phyloP scores from a whole-genome alignment of 2,888 invertebrate genomes.

The Disparrhopalites patrizii region DNA sequence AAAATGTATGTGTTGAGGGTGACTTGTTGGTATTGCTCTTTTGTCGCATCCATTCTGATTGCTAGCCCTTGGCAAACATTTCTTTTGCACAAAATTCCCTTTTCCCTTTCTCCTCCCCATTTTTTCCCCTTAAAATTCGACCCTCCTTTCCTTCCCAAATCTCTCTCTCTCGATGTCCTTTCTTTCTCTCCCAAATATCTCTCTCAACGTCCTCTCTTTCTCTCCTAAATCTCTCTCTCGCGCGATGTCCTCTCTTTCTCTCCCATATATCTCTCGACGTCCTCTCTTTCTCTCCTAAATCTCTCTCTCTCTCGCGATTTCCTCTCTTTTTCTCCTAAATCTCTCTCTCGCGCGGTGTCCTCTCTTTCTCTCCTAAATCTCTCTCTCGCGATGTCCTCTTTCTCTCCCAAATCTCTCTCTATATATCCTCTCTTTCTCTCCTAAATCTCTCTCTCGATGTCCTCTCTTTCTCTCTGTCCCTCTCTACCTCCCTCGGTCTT shows the following conservation, averaged over 20 bases:
- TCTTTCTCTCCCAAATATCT: not conserved
- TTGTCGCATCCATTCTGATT: conserved; percentile 15
- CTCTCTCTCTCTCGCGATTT: too few relatives aligned
- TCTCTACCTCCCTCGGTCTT: too few relatives aligned
- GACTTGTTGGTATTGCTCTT: conserved; percentile 12
- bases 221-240: not conserved
- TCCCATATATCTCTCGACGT: not conserved
- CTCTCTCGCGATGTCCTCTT: too few relatives aligned
- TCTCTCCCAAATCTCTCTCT: not conserved
- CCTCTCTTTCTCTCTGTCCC: too few relatives aligned
- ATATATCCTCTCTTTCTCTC: not conserved
- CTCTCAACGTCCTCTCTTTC: not conserved
- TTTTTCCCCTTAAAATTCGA: not conserved
- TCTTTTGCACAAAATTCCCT: conserved; percentile 1
- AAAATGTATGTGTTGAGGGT: conserved; percentile 14
- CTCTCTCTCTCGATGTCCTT: not conserved
- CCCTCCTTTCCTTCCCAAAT: not conserved
- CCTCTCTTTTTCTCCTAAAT: too few relatives aligned
- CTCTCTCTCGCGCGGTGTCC: too few relatives aligned
- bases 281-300: not conserved
- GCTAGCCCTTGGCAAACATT: conserved; percentile 15
- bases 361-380: too few relatives aligned
- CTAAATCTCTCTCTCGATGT: too few relatives aligned
- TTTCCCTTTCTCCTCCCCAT: too few relatives aligned
- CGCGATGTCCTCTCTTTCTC: too few relatives aligned